phyloP scores from a whole-genome alignment of 1,140 invertebrate species.

The Drosophila bocki region DNA sequence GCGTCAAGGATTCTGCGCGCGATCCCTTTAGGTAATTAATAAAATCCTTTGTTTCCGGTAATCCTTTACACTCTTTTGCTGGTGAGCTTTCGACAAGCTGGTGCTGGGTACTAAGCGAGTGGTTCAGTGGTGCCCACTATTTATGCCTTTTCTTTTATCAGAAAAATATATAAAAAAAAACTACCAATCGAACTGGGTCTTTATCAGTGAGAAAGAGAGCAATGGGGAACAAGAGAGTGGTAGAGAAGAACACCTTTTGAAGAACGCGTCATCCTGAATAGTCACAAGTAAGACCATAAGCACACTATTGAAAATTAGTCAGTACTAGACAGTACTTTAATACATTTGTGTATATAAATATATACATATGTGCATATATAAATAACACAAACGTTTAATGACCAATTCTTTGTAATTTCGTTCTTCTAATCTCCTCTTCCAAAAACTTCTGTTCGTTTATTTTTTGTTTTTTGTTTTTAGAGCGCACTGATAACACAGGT shows the following conservation, averaged over 20 bases:
- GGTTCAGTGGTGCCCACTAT: slow-evolving; percentile 52
- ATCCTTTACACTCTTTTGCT: slow-evolving; percentile 8
- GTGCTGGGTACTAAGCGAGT: slow-evolving; percentile 56
- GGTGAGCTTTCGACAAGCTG: slow-evolving; percentile 50
- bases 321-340: background rate
- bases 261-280: slow-evolving; percentile 25
- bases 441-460: background rate
- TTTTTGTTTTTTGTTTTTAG: background rate
- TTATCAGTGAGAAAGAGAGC: slow-evolving; percentile 34
- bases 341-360: too few relatives aligned
- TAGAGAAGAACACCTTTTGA: slow-evolving; percentile 17
- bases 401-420: slow-evolving; percentile 2
- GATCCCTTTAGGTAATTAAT: background rate
- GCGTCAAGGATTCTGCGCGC: slow-evolving; percentile 38
- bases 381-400: background rate
- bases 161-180: slow-evolving; percentile 11
- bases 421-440: background rate
- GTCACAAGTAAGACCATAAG: background rate
- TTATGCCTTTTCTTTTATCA: slow-evolving; percentile 79
- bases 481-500: slow-evolving; percentile 7
- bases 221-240: background rate
- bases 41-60: slow-evolving; percentile 17
- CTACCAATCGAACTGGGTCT: slow-evolving; percentile 28
- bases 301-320: background rate
- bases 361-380: background rate